Conservation (phyloP, 2,797 vertebrate genomes). For the Molothrus aeneus region DNA sequence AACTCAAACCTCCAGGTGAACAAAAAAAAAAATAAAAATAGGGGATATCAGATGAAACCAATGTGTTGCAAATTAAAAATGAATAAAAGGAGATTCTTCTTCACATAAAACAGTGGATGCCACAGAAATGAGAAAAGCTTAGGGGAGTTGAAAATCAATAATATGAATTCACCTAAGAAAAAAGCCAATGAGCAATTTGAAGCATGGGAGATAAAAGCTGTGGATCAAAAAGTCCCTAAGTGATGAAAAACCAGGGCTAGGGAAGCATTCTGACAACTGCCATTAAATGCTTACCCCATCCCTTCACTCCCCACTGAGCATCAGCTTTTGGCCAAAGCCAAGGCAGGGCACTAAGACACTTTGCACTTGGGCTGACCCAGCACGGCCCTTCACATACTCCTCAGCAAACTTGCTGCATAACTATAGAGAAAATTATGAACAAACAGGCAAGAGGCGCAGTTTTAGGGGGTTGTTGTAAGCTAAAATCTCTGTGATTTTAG, state of each 20-base stretch:
- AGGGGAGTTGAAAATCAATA: neutral
- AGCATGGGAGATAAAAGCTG: neutral
- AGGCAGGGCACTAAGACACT: neutral
- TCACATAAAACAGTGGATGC: neutral
- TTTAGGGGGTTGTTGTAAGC: neutral
- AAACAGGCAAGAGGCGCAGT: accelerated
- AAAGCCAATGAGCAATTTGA: neutral
- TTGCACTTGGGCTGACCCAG: neutral
- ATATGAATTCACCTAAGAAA: neutral
- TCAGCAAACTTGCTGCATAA: neutral
- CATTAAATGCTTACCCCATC: neutral
- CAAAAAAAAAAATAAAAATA: neutral
- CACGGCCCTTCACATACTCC: accelerated
- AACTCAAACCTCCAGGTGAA: neutral
- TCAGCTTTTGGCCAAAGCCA: neutral
- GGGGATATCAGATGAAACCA: neutral
- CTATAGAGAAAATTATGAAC: accelerated
- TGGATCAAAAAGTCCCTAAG: neutral
- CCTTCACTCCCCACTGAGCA: neutral
- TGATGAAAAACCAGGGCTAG: neutral
- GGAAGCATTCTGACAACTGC: neutral
- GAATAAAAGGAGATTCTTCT: neutral
- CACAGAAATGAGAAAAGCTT: neutral
- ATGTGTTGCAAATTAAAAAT: neutral
- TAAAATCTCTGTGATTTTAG: neutral